Evolutionary conservation across 2,888 invertebrate species (phyloP).

Genomic region (Melieria crassipennis): DNA sequence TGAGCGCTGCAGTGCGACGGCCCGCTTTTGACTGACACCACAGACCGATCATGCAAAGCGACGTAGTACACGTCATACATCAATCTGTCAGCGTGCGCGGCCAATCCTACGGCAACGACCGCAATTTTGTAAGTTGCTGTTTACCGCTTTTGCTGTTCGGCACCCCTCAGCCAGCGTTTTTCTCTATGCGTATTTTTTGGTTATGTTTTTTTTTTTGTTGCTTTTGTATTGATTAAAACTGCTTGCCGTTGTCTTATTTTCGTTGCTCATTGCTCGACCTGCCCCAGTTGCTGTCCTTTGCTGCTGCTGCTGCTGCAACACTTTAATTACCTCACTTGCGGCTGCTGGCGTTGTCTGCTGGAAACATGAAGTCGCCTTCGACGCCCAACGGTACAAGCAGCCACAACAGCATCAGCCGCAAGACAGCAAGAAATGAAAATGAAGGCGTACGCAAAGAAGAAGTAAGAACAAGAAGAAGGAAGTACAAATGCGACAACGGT

Average conservation of each 20-base stretch:
- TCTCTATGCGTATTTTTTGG: not conserved
- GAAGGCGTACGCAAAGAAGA: not conserved
- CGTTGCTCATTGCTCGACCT: constrained; percentile 8
- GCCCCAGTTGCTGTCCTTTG: too few relatives aligned
- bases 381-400: too few relatives aligned
- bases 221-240: not conserved
- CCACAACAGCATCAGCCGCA: not conserved
- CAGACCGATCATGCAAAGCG: too few relatives aligned
- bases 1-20: not conserved
- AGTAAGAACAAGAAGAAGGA: too few relatives aligned
- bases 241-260: not conserved
- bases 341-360: not conserved
- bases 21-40: not conserved
- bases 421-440: not conserved
- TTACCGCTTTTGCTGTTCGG: too few relatives aligned
- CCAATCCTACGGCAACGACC: too few relatives aligned
- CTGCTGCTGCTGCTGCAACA: constrained; percentile 31
- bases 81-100: too few relatives aligned
- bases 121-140: too few relatives aligned
- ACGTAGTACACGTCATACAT: too few relatives aligned
- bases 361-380: not conserved
- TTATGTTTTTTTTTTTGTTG: not conserved
- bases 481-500: too few relatives aligned
- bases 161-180: not conserved
- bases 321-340: constrained; percentile 55